Evolutionary conservation across 1,140 invertebrate species (phyloP), one percentile per base, ranked within the genome.

Genomic region (Calliphora vicina): DNA sequence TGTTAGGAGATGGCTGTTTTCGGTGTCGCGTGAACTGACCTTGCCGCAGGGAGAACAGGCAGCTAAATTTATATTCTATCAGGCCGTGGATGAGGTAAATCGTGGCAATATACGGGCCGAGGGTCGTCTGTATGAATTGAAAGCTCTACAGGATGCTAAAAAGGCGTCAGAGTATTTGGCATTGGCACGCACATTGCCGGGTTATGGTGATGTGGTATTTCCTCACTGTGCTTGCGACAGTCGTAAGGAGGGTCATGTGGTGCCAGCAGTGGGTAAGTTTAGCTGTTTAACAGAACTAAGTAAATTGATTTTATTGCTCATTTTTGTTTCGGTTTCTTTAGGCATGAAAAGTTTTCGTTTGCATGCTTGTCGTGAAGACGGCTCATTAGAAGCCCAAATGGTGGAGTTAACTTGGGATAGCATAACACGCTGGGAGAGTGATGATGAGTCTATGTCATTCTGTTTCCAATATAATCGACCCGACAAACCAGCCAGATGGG

Each of bases 191-290:
- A 93, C 95, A 86, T 92, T 99, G 83, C 96, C 96, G 83, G 98
- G 97, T 27, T 99, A 99, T 91, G 97, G 96, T 1, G 95, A 97
- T 87, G 93, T 99, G 23, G 95, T 97, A 43, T 98, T 99, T 92
- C 98, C 98, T 23, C 97, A 98, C 91, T 99, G 97, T 92, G 92
- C 94, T n/a, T 98, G 97, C 92, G 97, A 99, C 92, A 97, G 96
- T 29, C 92, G 97, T 26, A 97, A 98, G 91, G 96, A 97, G 86
- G 97, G 97, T 80, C 97, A 97, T 91, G 97, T 98, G 9, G 93
- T 98, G 61, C 94, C 96, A 3, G 94, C 94, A 17, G 92, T 98
- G 57, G 95, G 95, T 83, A 86, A 89, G 89, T 88, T 50, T 35
- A n/a, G 27, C 2, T 81, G 13, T 57, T 57, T 57, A 10, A 17